These are phyloP conservation scores for Pasiphila rectangulata DNA, from an alignment of 2,888 invertebrate genomes.

Conservation along the genomic window DNA sequence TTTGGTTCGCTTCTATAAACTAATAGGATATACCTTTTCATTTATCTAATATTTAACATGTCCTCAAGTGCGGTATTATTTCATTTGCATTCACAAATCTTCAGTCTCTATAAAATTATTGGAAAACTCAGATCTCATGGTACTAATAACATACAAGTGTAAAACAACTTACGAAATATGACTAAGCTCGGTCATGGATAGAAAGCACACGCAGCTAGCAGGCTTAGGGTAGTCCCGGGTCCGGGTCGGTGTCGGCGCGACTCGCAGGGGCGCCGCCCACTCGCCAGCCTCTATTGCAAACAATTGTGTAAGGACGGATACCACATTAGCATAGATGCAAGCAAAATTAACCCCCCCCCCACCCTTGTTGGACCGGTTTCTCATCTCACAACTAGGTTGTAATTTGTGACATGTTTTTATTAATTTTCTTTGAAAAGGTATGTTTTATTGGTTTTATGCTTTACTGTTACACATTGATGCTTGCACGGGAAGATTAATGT, in stretches of 20 bases:
- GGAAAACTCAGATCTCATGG: slow-evolving; percentile 78
- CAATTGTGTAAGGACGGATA: slow-evolving; percentile 82
- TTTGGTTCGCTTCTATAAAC: slow-evolving; percentile 70
- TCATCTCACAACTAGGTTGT: slow-evolving; percentile 63
- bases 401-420: slow-evolving; percentile 78
- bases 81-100: slow-evolving; percentile 74
- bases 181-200: slow-evolving; percentile 40
- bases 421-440: slow-evolving; percentile 77
- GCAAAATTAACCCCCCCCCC: slow-evolving; percentile 57
- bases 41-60: slow-evolving; percentile 77
- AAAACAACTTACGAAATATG: slow-evolving; percentile 52
- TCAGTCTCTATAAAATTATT: slow-evolving; percentile 54
- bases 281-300: slow-evolving; percentile 68
- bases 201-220: slow-evolving; percentile 39
- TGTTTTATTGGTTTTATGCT: slow-evolving; percentile 76
- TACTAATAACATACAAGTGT: slow-evolving; percentile 73
- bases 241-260: slow-evolving; percentile 15
- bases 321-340: slow-evolving; percentile 69
- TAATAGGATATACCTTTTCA: slow-evolving; percentile 81
- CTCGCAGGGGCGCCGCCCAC: slow-evolving; percentile 14
- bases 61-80: slow-evolving; percentile 74
- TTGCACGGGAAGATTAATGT: slow-evolving; percentile 61
- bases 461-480: slow-evolving; percentile 61
- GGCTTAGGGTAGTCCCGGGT: slow-evolving; percentile 37
- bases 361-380: slow-evolving; percentile 53